Evolutionary conservation across 2,888 invertebrate genomes (phyloP), one percentile per base, ranked within the genome.

Genomic region (Machimus rusticus): DNA sequence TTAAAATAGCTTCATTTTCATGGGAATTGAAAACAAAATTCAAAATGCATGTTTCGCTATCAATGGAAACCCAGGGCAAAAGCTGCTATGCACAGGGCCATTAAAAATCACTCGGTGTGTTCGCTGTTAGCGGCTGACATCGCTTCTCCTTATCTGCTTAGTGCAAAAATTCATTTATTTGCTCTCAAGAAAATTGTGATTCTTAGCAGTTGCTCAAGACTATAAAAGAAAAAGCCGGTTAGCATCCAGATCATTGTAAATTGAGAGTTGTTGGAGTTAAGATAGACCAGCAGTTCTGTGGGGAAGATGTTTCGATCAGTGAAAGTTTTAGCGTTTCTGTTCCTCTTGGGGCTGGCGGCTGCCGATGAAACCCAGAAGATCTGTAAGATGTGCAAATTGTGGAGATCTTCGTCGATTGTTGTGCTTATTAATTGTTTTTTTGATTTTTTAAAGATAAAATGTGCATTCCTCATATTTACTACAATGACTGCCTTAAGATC

Each of bases 391-490:
- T 82, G 79, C 39, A 66, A 78, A 28, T 55, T 34, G 34, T 66
- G 34, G 19, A 57, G 14, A 57, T 66, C 14, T n/a, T 78, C 4
- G 31, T 0, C 12, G 28, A 39, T 78, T 43, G 9, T 43, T 28
- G 43, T 28, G 43, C 23, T 39, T 2, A 84, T 43, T 84, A 23
- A 66, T 84, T 23, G 9, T 86, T 85, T 37, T 51, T 16, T 76
- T 76, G 87, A 14, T 39, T 78, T 88, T 85, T 90, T 91, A 28
- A 90, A 96, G 96, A 95, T 91, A 96, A 95, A 91, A 94, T 96
- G 94, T 96, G 96, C 91, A 95, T 96, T 55, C 96, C 96, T 0
- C 94, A 95, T 89, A 94, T 94, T 87, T 94, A 94, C 87, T 91
- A 95, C 91, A 93, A 94, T 86, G 94, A 95, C 66, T 96, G 96